Conservation (phyloP, 2,113 vertebrate species). For the Sminthopsis crassicaudata region DNA sequence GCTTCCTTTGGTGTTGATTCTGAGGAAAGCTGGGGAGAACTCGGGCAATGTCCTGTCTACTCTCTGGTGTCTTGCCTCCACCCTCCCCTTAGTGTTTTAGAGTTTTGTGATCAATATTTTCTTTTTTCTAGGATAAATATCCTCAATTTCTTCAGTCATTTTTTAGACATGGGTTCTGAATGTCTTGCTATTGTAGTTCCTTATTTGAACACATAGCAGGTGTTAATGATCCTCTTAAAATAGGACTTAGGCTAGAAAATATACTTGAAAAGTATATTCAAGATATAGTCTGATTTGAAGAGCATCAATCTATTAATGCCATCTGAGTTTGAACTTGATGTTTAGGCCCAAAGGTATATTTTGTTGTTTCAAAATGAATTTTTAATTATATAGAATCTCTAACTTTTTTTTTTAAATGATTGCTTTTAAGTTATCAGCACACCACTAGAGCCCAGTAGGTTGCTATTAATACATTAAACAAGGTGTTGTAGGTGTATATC, state of each 20-base stretch:
- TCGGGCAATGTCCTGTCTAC: no score
- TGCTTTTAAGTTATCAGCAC: background rate
- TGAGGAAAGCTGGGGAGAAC: no score
- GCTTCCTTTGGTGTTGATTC: no score
- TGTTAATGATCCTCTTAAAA: background rate
- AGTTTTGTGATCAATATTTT: background rate
- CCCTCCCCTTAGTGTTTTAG: background rate
- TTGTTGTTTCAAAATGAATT: background rate
- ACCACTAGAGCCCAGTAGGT: background rate
- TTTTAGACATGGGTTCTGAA: background rate
- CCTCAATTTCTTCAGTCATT: background rate
- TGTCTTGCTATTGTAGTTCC: background rate
- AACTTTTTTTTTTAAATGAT: background rate
- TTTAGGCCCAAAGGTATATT: background rate
- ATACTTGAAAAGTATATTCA: background rate
- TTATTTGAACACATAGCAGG: background rate
- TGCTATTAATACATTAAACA: background rate
- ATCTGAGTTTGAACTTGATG: background rate
- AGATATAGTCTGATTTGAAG: background rate
- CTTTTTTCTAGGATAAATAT: background rate
- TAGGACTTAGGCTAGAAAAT: background rate
- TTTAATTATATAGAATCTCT: background rate
- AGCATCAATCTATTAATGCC: background rate
- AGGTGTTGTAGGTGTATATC: background rate
- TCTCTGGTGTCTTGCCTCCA: no score